phyloP scores from a whole-genome alignment of 2,888 invertebrate genomes.

The Aelia acuminata region DNA sequence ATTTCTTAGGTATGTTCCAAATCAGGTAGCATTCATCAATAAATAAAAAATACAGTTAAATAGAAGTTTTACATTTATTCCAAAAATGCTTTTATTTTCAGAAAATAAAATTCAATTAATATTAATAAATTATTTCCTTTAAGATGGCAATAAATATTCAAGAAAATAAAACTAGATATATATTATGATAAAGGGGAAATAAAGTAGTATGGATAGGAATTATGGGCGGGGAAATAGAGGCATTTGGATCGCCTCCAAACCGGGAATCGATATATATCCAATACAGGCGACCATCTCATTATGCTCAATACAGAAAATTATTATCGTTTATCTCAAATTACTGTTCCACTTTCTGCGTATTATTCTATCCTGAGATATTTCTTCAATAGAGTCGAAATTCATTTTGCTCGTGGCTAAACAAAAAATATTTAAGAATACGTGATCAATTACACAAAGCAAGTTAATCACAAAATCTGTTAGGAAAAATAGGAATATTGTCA shows the following conservation, averaged over 20 bases:
- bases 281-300: constrained; percentile 21
- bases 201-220: background rate
- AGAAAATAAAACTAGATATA: background rate
- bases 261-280: constrained; percentile 8
- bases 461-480: no score
- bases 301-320: constrained; percentile 25
- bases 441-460: background rate
- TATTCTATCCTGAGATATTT: background rate
- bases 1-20: no score
- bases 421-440: background rate
- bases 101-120: background rate
- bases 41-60: no score
- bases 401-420: background rate
- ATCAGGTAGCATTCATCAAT: no score
- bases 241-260: constrained; percentile 4
- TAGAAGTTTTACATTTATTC: background rate
- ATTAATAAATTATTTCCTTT: background rate
- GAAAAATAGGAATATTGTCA: no score
- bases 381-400: background rate
- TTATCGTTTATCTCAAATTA: constrained; percentile 31
- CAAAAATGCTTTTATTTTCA: background rate
- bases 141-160: background rate
- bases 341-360: background rate
- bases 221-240: background rate
- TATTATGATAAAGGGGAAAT: background rate